Conservation (phyloP, 2,888 invertebrate species). For the Crepidodera aurea region DNA sequence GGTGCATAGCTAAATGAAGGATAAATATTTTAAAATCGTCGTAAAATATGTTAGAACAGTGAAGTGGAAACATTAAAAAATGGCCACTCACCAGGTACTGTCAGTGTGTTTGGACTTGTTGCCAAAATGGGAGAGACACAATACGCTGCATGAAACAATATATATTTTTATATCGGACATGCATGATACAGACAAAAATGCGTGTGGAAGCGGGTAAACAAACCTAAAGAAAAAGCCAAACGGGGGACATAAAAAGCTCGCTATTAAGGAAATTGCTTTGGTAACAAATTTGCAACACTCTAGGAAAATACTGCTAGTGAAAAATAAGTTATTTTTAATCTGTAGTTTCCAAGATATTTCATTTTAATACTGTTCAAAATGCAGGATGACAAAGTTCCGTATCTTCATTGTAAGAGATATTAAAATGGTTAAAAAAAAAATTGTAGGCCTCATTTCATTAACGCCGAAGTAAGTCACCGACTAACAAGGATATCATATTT, state of each 20-base stretch:
- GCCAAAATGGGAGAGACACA: slow-evolving; percentile 75
- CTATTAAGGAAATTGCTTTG: background rate
- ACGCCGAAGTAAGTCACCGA: no score
- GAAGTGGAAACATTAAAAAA: slow-evolving; percentile 21
- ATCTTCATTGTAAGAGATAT: no score
- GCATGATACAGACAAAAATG: slow-evolving; percentile 23
- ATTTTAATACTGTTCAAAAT: no score
- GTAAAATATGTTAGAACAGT: background rate
- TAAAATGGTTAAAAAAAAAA: no score
- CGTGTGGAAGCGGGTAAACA: slow-evolving; percentile 28
- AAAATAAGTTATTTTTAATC: no score
- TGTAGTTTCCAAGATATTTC: no score
- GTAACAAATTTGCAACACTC: no score
- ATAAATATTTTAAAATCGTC: slow-evolving; percentile 1
- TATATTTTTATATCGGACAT: slow-evolving; percentile 5
- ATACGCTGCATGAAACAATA: slow-evolving; percentile 71
- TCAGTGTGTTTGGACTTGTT: slow-evolving; percentile 72
- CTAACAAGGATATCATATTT: no score
- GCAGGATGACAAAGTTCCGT: no score
- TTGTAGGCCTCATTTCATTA: no score
- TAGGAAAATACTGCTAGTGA: background rate
- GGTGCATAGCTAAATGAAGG: slow-evolving; percentile 67
- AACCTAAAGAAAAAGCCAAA: slow-evolving; percentile 23
- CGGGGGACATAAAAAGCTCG: slow-evolving; percentile 16
- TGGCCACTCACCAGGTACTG: slow-evolving; percentile 70